Percentiles rank a stretch among this genome's conserved stretches.
phyloP scores from a whole-genome alignment of 2,797 vertebrate genomes.

The Eremophila alpestris region DNA sequence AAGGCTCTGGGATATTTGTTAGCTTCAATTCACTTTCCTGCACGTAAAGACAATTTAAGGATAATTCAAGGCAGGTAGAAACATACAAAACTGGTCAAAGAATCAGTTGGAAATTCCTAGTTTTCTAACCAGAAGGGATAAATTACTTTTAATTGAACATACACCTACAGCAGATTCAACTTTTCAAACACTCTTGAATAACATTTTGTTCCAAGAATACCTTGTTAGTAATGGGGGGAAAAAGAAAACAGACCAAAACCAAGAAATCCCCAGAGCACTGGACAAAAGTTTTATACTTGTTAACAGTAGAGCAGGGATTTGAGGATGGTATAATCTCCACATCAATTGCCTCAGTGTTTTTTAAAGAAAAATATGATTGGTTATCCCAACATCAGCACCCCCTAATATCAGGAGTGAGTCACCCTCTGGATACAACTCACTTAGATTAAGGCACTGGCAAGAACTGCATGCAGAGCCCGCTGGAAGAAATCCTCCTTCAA shows the following conservation, averaged over 20 bases:
- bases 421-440: background rate
- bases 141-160: background rate
- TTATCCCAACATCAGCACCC: background rate
- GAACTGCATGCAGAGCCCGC: background rate
- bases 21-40: background rate
- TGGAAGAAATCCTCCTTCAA: background rate
- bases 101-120: background rate
- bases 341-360: background rate
- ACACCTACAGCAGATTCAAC: background rate
- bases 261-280: background rate
- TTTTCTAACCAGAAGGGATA: background rate
- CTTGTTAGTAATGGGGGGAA: background rate
- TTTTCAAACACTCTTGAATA: background rate
- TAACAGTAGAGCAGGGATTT: background rate
- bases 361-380: background rate
- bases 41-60: background rate
- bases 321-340: background rate
- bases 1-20: background rate
- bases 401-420: background rate
- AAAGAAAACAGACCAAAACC: background rate
- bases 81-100: background rate
- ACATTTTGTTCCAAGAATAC: background rate
- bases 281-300: background rate
- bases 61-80: background rate
- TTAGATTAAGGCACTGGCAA: background rate